Conservation (phyloP, 2,113 vertebrate species). For the Elgaria multicarinata region DNA sequence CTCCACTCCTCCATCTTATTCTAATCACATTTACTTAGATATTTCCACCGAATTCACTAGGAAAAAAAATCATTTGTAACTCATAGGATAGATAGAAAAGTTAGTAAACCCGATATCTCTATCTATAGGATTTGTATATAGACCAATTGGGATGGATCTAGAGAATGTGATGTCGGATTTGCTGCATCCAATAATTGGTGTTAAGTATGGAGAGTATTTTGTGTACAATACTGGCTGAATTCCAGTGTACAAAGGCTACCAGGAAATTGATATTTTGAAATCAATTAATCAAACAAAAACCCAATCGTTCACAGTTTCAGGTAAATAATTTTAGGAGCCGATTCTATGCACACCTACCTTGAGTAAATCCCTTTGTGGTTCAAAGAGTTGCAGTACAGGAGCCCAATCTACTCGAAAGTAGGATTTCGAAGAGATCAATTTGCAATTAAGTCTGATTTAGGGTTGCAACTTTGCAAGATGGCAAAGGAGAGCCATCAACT, state of each 20-base stretch:
- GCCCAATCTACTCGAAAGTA: background rate
- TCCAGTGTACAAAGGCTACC: background rate
- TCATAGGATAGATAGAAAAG: background rate
- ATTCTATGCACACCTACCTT: no score
- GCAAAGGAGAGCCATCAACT: background rate
- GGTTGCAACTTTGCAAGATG: background rate
- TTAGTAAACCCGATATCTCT: background rate
- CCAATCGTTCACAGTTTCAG: no score
- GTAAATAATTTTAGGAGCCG: no score
- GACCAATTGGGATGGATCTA: background rate
- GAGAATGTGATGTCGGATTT: background rate
- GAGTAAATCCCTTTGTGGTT: no score
- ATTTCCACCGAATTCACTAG: background rate
- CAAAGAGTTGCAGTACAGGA: no score
- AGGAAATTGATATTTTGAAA: background rate
- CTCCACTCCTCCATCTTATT: background rate
- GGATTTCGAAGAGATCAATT: background rate
- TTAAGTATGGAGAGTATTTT: background rate
- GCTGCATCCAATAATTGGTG: background rate
- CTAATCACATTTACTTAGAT: background rate
- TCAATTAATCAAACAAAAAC: no score
- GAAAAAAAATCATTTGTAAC: no score
- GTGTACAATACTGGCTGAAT: background rate
- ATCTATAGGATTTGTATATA: no score
- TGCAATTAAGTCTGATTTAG: background rate